A percentile compares a stretch with the other conserved stretches of the same genome.
These are phyloP conservation scores for Synanceia verrucosa DNA, from an alignment of 2,797 vertebrate species.

Conservation along the genomic window DNA sequence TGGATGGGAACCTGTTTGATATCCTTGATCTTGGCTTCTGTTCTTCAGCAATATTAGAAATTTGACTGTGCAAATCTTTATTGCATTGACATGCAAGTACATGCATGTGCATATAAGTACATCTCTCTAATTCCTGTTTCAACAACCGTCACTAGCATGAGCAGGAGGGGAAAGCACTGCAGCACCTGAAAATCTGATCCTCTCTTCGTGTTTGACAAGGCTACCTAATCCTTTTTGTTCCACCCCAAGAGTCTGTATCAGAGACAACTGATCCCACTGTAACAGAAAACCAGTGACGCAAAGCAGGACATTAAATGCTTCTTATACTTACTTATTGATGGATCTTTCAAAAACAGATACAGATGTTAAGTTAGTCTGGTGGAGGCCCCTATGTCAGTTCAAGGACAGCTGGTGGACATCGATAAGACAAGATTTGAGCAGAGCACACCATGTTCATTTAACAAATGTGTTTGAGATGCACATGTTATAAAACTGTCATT, in stretches of 20 bases:
- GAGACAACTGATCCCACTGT: constrained; percentile 69
- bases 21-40: neutral
- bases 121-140: no score
- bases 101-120: no score
- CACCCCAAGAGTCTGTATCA: constrained; percentile 64
- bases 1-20: neutral
- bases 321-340: constrained; percentile 78
- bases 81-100: neutral
- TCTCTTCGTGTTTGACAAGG: constrained; percentile 53
- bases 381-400: neutral
- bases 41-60: neutral
- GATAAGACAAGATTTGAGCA: neutral
- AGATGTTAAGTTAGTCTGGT: constrained; percentile 10
- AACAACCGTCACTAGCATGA: neutral
- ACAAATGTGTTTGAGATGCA: neutral
- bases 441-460: neutral
- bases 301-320: constrained; percentile 68
- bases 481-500: neutral
- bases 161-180: constrained; percentile 49
- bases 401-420: neutral
- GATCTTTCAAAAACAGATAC: constrained; percentile 32
- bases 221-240: constrained; percentile 76
- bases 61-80: neutral
- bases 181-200: constrained; percentile 73
- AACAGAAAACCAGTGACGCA: constrained; percentile 76